Evolutionary conservation across 2,888 invertebrate genomes (phyloP).

Genomic region (Tetragnatha montana): DNA sequence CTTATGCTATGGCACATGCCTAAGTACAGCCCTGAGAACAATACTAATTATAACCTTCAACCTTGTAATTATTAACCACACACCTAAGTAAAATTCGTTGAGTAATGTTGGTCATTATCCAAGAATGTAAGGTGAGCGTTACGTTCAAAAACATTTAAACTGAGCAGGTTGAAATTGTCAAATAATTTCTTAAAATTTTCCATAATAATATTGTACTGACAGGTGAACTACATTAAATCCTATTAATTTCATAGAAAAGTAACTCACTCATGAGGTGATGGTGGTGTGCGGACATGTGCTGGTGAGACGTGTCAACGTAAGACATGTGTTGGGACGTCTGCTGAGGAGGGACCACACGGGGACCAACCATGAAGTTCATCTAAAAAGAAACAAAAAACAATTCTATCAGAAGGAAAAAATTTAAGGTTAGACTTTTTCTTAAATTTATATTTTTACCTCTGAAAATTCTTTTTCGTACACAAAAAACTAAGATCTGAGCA

Average conservation of each 20-base stretch:
- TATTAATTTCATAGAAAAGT: background rate
- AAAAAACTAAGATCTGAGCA: background rate
- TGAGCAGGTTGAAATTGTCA: too few relatives aligned
- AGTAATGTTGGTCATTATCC: too few relatives aligned
- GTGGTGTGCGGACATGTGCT: slow-evolving; percentile 8
- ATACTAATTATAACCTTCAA: too few relatives aligned
- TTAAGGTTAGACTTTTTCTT: background rate
- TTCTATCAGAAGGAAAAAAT: background rate
- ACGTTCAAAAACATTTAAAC: too few relatives aligned
- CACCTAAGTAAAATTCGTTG: too few relatives aligned
- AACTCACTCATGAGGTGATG: slow-evolving; percentile 55
- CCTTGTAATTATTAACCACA: too few relatives aligned
- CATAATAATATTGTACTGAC: too few relatives aligned
- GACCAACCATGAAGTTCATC: slow-evolving; percentile 72
- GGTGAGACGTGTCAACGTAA: slow-evolving; percentile 65
- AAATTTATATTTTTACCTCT: background rate
- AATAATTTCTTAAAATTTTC: too few relatives aligned
- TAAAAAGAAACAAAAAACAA: slow-evolving; percentile 13
- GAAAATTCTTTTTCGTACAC: background rate
- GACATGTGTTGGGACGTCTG: slow-evolving; percentile 64
- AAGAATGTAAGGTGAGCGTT: too few relatives aligned
- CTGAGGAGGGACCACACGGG: slow-evolving; percentile 65
- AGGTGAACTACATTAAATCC: too few relatives aligned
- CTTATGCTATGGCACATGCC: too few relatives aligned
- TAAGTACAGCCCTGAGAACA: too few relatives aligned